Conservation (phyloP, 2,888 invertebrate genomes). For the Crepidodera aurea region DNA sequence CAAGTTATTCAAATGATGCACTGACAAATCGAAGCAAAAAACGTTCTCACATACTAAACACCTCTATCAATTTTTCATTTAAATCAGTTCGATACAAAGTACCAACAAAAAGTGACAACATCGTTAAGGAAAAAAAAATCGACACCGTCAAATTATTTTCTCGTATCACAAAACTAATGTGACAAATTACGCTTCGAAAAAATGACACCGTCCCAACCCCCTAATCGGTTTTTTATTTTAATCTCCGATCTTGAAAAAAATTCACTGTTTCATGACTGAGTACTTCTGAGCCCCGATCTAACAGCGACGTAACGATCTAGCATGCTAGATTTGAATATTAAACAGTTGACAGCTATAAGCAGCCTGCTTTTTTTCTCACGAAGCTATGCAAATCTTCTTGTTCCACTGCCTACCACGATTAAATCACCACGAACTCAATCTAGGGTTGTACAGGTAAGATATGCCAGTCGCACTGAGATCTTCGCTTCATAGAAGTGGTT, state of each 20-base stretch:
- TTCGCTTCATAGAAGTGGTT: conserved; percentile 34
- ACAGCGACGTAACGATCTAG: conserved; percentile 44
- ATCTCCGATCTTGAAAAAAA: conserved; percentile 38
- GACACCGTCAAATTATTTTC: conserved; percentile 52
- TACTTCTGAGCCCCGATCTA: conserved; percentile 44
- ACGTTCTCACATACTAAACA: conserved; percentile 38
- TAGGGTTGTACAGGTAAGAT: conserved; percentile 9
- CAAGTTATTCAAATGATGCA: neutral
- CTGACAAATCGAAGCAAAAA: neutral
- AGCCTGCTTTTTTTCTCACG: conserved; percentile 57
- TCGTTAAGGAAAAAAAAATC: conserved; percentile 39
- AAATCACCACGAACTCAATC: conserved; percentile 27
- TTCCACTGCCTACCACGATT: conserved; percentile 38
- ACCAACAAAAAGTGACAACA: conserved; percentile 31
- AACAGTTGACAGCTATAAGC: conserved; percentile 48
- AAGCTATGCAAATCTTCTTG: conserved; percentile 52
- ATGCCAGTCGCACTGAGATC: conserved; percentile 21
- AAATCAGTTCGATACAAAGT: conserved; percentile 24
- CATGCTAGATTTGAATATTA: conserved; percentile 45
- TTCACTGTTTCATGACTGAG: conserved; percentile 49
- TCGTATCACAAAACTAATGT: conserved; percentile 50
- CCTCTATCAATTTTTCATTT: conserved; percentile 32
- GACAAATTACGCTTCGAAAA: conserved; percentile 47
- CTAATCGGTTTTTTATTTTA: conserved; percentile 55
- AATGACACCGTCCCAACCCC: conserved; percentile 33